Evolutionary conservation across 2,888 invertebrate genomes (phyloP), one percentile per base, ranked within the genome.

Genomic region (Polydrusus cervinus): DNA sequence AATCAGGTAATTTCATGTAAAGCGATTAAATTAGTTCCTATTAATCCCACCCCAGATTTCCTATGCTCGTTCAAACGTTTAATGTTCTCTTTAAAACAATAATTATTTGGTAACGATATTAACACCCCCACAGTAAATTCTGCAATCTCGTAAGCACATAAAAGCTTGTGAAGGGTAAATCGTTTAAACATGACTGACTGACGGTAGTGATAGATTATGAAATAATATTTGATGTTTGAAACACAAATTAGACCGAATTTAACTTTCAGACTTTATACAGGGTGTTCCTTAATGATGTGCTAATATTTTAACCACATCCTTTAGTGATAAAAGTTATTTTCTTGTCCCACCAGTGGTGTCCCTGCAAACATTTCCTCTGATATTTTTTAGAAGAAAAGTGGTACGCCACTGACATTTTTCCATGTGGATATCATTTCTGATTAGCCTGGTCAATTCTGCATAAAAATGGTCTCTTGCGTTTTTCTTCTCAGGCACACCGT

Each of bases 171-270:
- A n/a, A 13, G 53, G 53, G n/a, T 53, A 53, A 53, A 53, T 53
- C 30, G 53, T 30, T 53, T 53, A n/a, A 30, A 20, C 30, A 9
- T 53, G 30, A n/a, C n/a, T 53, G 53, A 53, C 53, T 53, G 53
- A 53, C 25, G 53, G 30, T n/a, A 0, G n/a, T 30, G 25, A 53
- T 53, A 53, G 25, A 53, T 53, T 53, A 53, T 30, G 13, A 30
- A 53, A 30, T 53, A 53, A 30, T 51, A 16, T 51, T 51, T 51
- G 51, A 20, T 53, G 53, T 53, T 53, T 8, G 53, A n/a, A 30
- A 25, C 53, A 30, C 30, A 53, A 53, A 53, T 53, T 53, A 53
- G 7, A 25, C 25, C 13, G 10, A 30, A 53, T 53, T 20, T n/a
- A 53, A 53, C 30, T 53, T 53, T 30, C 11, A 53, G 53, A 20